Evolutionary conservation across 2,113 vertebrate genomes (phyloP), one percentile per base, ranked within the genome.

Genomic region (Brachyistius frenatus): DNA sequence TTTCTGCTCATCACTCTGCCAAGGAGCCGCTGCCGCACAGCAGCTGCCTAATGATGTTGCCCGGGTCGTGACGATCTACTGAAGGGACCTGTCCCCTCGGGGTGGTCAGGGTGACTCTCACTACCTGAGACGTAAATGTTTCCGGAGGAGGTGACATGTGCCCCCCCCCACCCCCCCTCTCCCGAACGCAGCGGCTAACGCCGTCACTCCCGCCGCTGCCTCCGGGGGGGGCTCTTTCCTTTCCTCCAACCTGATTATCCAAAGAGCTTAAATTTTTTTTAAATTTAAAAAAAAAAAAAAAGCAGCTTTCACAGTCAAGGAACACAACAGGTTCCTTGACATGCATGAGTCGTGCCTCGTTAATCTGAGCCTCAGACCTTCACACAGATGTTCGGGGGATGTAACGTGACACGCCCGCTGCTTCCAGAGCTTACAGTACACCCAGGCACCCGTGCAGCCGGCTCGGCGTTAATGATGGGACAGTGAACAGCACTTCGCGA

Each of bases 31-130:
- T 83, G 76, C 80, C 83, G 61, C 86, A 70, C 78, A 78, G 86
- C 84, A 66, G 71, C 60, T 23, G 66, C 79, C 81, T 89, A 91
- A 92, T 89, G 91, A 92, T 85, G 87, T 80, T 74, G 81, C 78
- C 70, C 6, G 3, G 81, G 73, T 88, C n/a, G 67, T 60, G 71
- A 86, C 85, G 67, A 63, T 87, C 86, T 77, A 64, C 83, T 69
- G 72, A 83, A 61, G 81, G 74, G 58, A 78, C 61, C 84, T 84
- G 82, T 90, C 84, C 83, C 91, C 73, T 65, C 76, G 13, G 86
- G 86, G 85, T 60, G 78, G 74, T 47, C 81, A 50, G 77, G 66
- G 9, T 72, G 81, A 78, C 75, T 78, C 55, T 57, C 66, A 62
- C 66, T 75, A 81, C 78, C 70, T 37, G 64, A 84, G 72, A 84